Percentiles rank a stretch among this genome's conserved stretches.
phyloP scores from a whole-genome alignment of 1,140 invertebrate species.

The Choristoneura fumiferana region DNA sequence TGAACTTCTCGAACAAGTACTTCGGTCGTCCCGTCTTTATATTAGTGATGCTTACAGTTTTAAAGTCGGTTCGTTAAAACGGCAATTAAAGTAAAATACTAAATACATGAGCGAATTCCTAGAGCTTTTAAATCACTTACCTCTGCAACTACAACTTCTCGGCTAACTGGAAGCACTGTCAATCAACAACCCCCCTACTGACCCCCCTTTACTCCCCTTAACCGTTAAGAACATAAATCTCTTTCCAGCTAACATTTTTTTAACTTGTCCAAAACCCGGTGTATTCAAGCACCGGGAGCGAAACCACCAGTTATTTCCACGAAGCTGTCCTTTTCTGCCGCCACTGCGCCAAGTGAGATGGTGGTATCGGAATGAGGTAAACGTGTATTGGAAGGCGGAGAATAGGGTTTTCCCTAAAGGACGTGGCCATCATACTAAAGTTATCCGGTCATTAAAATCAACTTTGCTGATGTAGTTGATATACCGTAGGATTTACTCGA shows the following conservation, averaged over 20 bases:
- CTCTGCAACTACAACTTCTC: background rate
- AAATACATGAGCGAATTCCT: too few species aligned
- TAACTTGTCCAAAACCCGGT: background rate
- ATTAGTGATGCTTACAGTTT: too few species aligned
- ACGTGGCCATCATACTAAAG: slow-evolving; percentile 17
- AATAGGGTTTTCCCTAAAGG: slow-evolving; percentile 1
- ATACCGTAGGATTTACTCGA: background rate
- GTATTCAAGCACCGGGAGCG: background rate
- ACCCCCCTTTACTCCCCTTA: background rate
- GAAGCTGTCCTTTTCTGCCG: background rate
- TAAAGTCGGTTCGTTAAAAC: too few species aligned
- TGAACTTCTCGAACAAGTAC: too few species aligned
- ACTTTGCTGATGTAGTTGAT: slow-evolving; percentile 13
- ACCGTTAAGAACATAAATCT: slow-evolving; percentile 17
- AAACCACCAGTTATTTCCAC: background rate
- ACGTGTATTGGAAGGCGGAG: background rate
- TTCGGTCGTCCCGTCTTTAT: too few species aligned
- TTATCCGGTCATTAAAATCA: slow-evolving; percentile 15
- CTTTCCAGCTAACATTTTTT: slow-evolving; percentile 7
- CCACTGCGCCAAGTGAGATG: background rate
- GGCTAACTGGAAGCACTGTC: background rate
- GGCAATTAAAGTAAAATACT: too few species aligned
- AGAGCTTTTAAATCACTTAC: too few species aligned
- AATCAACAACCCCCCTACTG: background rate
- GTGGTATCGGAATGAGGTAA: background rate